These are phyloP conservation scores for Torymus auratus DNA, from an alignment of 2,888 invertebrate genomes.

Conservation along the genomic window DNA sequence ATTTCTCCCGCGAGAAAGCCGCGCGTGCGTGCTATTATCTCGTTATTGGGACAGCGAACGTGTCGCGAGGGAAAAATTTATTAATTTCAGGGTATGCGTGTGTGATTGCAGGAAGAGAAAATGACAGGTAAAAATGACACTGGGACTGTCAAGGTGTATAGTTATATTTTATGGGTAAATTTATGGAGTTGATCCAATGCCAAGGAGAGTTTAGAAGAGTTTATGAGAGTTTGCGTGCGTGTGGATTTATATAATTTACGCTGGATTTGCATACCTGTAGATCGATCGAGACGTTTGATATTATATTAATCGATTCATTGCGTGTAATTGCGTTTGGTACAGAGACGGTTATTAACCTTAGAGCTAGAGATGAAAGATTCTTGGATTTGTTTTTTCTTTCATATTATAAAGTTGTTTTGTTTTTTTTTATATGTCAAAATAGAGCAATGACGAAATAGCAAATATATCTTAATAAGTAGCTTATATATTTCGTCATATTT, in stretches of 20 bases:
- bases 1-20: slow-evolving; percentile 34
- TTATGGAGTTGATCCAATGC: slow-evolving; percentile 28
- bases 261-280: slow-evolving; percentile 7
- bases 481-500: no score
- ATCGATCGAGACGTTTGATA: slow-evolving; percentile 8
- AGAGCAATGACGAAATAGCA: no score
- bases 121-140: slow-evolving; percentile 19
- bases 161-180: slow-evolving; percentile 4
- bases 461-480: no score
- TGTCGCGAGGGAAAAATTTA: no score
- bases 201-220: background rate
- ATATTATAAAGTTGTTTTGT: no score
- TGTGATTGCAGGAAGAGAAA: slow-evolving; percentile 6
- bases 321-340: background rate
- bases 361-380: no score
- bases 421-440: no score
- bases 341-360: no score
- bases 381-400: no score
- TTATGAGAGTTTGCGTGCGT: background rate
- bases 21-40: slow-evolving; percentile 19
- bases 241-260: slow-evolving; percentile 22
- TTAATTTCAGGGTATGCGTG: no score
- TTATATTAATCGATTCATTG: background rate
- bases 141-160: no score
- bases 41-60: slow-evolving; percentile 41